Evolutionary conservation across 2,797 vertebrate genomes (phyloP).

Genomic region (Dipus sagitta): DNA sequence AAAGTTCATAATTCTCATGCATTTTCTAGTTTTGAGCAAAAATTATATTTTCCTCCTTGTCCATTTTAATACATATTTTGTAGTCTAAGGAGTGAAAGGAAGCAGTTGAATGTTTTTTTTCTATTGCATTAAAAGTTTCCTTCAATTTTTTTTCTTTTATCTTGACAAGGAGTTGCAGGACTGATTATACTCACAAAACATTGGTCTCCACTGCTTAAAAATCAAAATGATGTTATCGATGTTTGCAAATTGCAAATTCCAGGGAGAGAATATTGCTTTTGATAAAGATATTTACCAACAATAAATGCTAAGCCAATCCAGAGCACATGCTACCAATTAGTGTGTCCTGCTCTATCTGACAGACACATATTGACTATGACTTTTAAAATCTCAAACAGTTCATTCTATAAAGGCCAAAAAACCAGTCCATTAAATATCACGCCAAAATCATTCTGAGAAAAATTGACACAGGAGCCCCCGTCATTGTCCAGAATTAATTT

Average conservation of each 20-base stretch:
- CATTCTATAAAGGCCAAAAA: constrained; percentile 52
- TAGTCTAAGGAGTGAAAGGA: constrained; percentile 6
- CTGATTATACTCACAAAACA: constrained; percentile 11
- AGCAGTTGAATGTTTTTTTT: constrained; percentile 21
- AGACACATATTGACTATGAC: constrained; percentile 30
- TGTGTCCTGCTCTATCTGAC: neutral
- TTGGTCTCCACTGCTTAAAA: neutral
- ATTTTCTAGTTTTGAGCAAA: neutral
- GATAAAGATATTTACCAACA: neutral
- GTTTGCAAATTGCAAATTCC: constrained; percentile 59
- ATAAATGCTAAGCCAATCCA: constrained; percentile 38
- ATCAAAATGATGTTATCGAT: constrained; percentile 24
- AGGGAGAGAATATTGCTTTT: constrained; percentile 47
- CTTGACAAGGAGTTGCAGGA: neutral
- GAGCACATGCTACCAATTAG: neutral
- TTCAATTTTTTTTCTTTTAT: neutral
- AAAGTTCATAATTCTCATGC: neutral
- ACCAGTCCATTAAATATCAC: constrained; percentile 59
- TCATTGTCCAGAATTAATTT: constrained; percentile 65
- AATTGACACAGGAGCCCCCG: constrained; percentile 55
- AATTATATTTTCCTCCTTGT: neutral
- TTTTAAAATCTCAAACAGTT: constrained; percentile 53
- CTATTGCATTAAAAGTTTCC: neutral
- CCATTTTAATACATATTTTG: neutral
- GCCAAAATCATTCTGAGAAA: constrained; percentile 71